Conservation (phyloP, 2,797 vertebrate species). For the Denticeps clupeoides region DNA sequence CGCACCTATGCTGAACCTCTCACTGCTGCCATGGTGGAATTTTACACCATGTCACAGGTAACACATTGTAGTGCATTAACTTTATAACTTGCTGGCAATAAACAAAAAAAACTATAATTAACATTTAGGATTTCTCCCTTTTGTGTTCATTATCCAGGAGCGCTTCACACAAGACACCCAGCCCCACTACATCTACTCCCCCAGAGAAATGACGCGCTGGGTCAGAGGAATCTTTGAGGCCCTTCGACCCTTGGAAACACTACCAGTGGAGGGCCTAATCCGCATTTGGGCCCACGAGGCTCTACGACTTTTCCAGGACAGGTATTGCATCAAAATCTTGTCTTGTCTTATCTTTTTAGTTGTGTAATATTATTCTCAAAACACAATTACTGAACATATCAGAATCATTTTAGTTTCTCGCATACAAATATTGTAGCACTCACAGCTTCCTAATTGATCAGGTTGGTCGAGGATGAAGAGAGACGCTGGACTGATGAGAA, state of each 20-base stretch:
- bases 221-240: slow-evolving; percentile 96
- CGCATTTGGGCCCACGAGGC: slow-evolving; percentile 98
- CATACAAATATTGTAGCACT: too few species aligned
- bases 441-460: slow-evolving; percentile 35
- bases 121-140: too few species aligned
- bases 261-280: slow-evolving; percentile 93
- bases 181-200: slow-evolving; percentile 97
- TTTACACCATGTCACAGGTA: slow-evolving; percentile 99
- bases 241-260: slow-evolving; percentile 82
- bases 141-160: slow-evolving; percentile 60
- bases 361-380: too few species aligned
- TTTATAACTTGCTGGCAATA: too few species aligned
- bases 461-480: slow-evolving; percentile 92
- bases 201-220: slow-evolving; percentile 99
- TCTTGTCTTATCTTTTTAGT: too few species aligned
- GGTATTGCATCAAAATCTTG: slow-evolving; percentile 50
- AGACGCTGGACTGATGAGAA: slow-evolving; percentile 98
- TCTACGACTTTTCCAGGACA: slow-evolving; percentile 94
- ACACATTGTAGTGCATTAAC: background rate
- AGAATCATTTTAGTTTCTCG: too few species aligned
- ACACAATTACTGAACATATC: too few species aligned
- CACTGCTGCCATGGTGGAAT: slow-evolving; percentile 97
- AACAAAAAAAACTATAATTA: too few species aligned
- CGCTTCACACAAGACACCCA: slow-evolving; percentile 97
- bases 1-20: slow-evolving; percentile 92